Conservation (phyloP, 2,113 vertebrate genomes). For the Rhinopomastus cyanomelas region DNA sequence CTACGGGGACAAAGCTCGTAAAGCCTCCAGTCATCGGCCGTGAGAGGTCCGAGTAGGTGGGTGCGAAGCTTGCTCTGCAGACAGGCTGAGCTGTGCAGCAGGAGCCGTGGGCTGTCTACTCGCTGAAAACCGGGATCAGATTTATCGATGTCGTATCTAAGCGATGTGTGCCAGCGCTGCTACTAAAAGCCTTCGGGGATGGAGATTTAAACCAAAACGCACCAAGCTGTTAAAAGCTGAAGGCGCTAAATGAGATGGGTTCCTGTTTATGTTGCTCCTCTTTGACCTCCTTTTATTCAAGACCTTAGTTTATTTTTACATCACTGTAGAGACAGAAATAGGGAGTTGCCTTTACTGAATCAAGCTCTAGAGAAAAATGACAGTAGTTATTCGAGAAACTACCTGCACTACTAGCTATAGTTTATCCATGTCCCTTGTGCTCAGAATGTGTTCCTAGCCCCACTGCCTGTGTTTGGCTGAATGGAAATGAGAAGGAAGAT, state of each 20-base stretch:
- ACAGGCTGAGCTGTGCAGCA: accelerated
- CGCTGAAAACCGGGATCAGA: neutral
- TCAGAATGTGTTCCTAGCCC: neutral
- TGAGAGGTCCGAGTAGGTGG: neutral
- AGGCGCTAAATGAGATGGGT: neutral
- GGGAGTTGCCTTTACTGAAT: neutral
- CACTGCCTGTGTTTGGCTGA: neutral
- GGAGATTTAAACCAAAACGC: neutral
- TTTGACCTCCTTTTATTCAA: neutral
- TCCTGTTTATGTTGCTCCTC: neutral
- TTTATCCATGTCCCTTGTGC: neutral
- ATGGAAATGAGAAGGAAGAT: neutral
- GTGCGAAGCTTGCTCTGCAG: accelerated
- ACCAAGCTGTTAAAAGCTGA: neutral
- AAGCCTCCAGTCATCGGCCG: accelerated
- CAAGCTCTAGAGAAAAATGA: neutral
- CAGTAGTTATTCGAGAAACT: neutral
- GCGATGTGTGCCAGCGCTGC: accelerated
- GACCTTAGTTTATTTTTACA: neutral
- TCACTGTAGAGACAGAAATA: neutral
- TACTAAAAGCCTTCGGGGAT: neutral
- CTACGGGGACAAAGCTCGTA: neutral
- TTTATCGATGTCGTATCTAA: accelerated
- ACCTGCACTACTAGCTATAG: neutral
- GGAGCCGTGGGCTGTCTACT: accelerated